phyloP scores from a whole-genome alignment of 2,888 invertebrate species.

The Sisyra nigra region DNA sequence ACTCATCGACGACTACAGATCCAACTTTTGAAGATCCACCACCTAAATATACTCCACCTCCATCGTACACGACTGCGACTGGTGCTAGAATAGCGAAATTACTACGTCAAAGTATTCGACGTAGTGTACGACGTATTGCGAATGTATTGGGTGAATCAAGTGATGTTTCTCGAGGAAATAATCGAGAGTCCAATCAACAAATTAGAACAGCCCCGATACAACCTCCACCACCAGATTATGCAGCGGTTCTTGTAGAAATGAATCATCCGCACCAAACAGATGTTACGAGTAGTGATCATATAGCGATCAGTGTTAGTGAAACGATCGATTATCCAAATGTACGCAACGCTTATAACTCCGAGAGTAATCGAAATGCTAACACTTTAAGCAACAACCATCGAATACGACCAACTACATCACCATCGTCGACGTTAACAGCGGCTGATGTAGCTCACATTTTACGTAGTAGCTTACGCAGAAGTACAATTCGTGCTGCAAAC shows the following conservation, averaged over 20 bases:
- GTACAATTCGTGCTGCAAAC: slow-evolving; percentile 23
- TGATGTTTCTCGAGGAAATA: neutral
- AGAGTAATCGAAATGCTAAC: slow-evolving; percentile 12
- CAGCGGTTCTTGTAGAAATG: slow-evolving; percentile 43
- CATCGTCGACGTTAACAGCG: slow-evolving; percentile 30
- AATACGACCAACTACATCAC: slow-evolving; percentile 10
- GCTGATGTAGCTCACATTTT: slow-evolving; percentile 39
- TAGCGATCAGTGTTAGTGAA: slow-evolving; percentile 7
- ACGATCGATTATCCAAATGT: slow-evolving; percentile 7
- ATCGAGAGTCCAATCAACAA: neutral
- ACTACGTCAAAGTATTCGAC: slow-evolving; percentile 56
- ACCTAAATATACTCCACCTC: slow-evolving; percentile 87
- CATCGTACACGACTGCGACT: slow-evolving; percentile 82
- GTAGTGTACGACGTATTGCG: slow-evolving; percentile 57
- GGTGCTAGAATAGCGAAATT: slow-evolving; percentile 66
- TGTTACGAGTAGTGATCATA: slow-evolving; percentile 7
- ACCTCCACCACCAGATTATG: slow-evolving; percentile 44
- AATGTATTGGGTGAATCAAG: slow-evolving; percentile 26
- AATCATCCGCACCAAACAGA: slow-evolving; percentile 22
- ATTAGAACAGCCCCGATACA: slow-evolving; percentile 12
- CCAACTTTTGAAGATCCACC: slow-evolving; percentile 55
- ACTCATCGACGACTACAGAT: slow-evolving; percentile 16
- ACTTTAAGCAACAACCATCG: slow-evolving; percentile 5
- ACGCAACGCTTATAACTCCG: slow-evolving; percentile 7
- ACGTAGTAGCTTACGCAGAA: slow-evolving; percentile 37